These are phyloP conservation scores for Dasypogon diadema DNA, from an alignment of 2,888 invertebrate species.

Conservation along the genomic window DNA sequence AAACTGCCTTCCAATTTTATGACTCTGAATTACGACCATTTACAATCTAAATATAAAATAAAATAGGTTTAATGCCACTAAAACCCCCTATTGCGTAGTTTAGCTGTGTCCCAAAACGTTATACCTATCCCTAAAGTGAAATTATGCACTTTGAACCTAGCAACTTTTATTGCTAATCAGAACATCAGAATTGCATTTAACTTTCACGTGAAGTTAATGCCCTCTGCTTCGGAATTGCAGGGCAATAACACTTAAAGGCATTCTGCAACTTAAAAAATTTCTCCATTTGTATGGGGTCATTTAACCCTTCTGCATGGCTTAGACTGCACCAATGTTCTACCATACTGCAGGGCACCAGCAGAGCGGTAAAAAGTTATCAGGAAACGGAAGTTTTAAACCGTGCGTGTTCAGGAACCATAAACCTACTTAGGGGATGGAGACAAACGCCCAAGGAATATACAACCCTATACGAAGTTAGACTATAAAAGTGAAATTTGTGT, in stretches of 20 bases:
- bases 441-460: constrained; percentile 25
- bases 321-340: constrained; percentile 3
- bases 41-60: too few species aligned
- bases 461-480: background rate
- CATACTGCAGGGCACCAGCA: constrained; percentile 9
- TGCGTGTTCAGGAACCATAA: constrained; percentile 47
- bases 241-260: constrained; percentile 38
- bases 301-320: constrained; percentile 39
- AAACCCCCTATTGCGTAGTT: too few species aligned
- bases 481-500: constrained; percentile 20
- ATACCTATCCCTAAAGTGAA: too few species aligned
- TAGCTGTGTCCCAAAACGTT: too few species aligned
- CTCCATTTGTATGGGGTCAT: constrained; percentile 2
- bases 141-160: background rate
- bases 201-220: constrained; percentile 12
- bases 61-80: too few species aligned
- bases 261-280: constrained; percentile 22
- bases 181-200: constrained; percentile 36
- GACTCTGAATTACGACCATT: too few species aligned
- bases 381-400: constrained; percentile 41
- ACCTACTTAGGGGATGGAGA: constrained; percentile 30
- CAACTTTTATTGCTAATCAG: constrained; percentile 24
- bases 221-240: constrained; percentile 24
- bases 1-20: too few species aligned
- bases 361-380: constrained; percentile 4